phyloP scores from a whole-genome alignment of 2,797 vertebrate genomes.

The Sylvilagus floridanus region DNA sequence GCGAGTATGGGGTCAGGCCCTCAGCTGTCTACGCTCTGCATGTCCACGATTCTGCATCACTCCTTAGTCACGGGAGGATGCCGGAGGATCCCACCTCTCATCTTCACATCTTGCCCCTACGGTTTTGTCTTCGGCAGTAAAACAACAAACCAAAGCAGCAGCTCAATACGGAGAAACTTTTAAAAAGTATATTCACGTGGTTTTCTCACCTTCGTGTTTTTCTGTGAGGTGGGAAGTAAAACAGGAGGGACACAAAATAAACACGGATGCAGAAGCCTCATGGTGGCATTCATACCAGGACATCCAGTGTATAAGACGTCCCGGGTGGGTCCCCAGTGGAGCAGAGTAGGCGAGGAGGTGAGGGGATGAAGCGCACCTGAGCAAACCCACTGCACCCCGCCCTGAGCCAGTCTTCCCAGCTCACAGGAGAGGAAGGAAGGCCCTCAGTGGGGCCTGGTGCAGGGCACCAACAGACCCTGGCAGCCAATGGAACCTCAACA shows the following conservation, averaged over 20 bases:
- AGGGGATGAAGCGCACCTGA: fast-evolving
- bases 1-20: background rate
- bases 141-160: background rate
- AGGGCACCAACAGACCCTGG: background rate
- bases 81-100: background rate
- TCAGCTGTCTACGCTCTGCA: background rate
- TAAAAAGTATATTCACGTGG: background rate
- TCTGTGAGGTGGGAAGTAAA: background rate
- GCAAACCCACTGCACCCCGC: fast-evolving
- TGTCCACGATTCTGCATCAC: background rate
- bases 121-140: background rate
- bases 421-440: background rate
- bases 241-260: background rate
- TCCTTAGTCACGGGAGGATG: background rate
- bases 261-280: background rate
- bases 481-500: background rate
- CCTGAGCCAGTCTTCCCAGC: background rate
- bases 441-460: background rate
- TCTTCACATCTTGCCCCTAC: fast-evolving
- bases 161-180: background rate
- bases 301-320: no score
- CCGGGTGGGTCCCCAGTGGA: background rate
- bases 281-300: background rate
- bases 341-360: background rate
- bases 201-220: background rate